Conservation (phyloP, 2,888 invertebrate species). For the Trachelus troglodyta region DNA sequence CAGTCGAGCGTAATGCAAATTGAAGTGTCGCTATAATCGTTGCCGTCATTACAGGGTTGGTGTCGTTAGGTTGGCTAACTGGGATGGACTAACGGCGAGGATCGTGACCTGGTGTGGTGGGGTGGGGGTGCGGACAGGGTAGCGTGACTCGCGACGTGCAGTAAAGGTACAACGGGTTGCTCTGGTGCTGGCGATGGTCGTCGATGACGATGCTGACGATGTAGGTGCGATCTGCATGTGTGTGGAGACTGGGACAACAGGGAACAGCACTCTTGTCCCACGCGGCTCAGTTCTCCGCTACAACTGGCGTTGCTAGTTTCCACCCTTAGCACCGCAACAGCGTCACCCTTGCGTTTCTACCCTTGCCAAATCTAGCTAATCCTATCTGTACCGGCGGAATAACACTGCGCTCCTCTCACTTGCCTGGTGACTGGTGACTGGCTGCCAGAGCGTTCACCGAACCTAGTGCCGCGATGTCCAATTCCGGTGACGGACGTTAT, state of each 20-base stretch:
- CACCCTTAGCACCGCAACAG: conserved; percentile 18
- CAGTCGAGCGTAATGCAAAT: conserved; percentile 60
- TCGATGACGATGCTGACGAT: neutral
- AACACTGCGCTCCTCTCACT: conserved; percentile 29
- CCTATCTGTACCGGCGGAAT: conserved; percentile 46
- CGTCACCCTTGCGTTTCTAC: conserved; percentile 5
- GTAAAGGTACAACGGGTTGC: conserved; percentile 10
- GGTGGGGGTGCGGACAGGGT: conserved; percentile 30
- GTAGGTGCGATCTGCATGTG: conserved; percentile 13
- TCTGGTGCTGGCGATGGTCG: neutral
- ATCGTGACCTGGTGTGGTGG: conserved; percentile 10
- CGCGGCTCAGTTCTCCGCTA: conserved; percentile 54
- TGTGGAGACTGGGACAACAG: conserved; percentile 40
- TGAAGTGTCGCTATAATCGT: conserved; percentile 37
- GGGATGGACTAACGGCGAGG: conserved; percentile 8
- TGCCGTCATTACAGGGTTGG: neutral
- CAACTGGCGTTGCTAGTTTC: conserved; percentile 31
- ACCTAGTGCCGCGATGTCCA: neutral
- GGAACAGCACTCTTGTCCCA: conserved; percentile 57
- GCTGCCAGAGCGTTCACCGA: neutral
- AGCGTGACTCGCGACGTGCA: conserved; percentile 11
- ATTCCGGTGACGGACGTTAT: neutral
- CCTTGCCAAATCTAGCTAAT: conserved; percentile 36
- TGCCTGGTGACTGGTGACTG: neutral
- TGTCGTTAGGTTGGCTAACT: neutral